Percentiles rank a stretch among this genome's conserved stretches.
Conservation (phyloP, 2,113 vertebrate species). For the Xiphias gladius region DNA sequence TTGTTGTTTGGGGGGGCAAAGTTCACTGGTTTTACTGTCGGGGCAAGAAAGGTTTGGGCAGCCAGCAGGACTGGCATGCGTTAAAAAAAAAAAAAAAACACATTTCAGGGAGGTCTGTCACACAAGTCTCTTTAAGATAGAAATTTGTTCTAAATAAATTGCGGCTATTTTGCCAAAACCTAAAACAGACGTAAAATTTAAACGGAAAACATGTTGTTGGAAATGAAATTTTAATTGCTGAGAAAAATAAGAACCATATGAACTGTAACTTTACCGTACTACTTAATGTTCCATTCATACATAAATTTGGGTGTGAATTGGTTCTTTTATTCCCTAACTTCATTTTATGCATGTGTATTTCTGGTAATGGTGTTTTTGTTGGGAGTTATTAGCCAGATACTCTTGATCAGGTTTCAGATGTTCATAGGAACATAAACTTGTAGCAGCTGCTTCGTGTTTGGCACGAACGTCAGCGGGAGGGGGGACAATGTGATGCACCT, state of each 20-base stretch:
- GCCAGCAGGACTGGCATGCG: conserved; percentile 10
- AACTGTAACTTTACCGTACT: background rate
- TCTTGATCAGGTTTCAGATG: conserved; percentile 47
- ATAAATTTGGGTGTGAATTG: background rate
- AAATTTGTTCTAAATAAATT: background rate
- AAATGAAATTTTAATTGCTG: background rate
- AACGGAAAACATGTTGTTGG: background rate
- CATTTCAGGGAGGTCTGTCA: background rate
- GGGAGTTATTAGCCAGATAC: conserved; percentile 10
- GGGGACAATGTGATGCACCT: conserved; percentile 44
- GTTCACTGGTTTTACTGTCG: conserved; percentile 44
- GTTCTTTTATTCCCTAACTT: background rate
- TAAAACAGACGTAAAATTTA: background rate
- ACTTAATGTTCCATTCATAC: background rate
- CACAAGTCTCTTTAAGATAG: background rate
- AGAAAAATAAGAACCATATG: background rate
- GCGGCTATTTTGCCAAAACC: background rate
- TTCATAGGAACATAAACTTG: conserved; percentile 31
- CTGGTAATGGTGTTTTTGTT: conserved; percentile 1
- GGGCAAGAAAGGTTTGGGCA: conserved; percentile 30
- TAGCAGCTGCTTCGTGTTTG: conserved; percentile 49
- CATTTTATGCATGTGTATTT: conserved; percentile 1
- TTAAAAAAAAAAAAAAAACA: conserved; percentile 44
- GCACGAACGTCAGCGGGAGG: conserved; percentile 3
- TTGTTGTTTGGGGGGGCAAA: conserved; percentile 50